Percentiles rank a stretch among this genome's conserved stretches.
Conservation (phyloP, 1,140 invertebrate species). For the Bombyx mandarina region DNA sequence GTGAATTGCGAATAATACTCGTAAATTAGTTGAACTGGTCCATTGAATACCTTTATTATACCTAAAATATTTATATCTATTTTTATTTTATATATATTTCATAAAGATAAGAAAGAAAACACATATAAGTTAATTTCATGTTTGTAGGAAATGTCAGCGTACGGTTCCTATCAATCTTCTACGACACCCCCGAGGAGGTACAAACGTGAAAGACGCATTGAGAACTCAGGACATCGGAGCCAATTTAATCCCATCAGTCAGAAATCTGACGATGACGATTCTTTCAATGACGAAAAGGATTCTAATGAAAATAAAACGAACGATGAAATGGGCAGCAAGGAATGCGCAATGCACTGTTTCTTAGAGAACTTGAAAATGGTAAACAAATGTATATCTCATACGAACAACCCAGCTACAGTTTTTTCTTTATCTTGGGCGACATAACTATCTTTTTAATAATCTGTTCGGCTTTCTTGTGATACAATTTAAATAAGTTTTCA, state of each 20-base stretch:
- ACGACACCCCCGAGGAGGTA: constrained; percentile 29
- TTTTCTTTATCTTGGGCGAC: no score
- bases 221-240: constrained; percentile 51
- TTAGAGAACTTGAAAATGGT: constrained; percentile 72
- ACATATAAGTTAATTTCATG: background rate
- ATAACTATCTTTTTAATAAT: no score
- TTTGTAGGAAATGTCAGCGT: constrained; percentile 16
- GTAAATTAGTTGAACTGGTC: no score
- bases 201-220: constrained; percentile 32
- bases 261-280: constrained; percentile 15
- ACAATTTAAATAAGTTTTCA: no score
- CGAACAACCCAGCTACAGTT: no score
- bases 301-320: constrained; percentile 34
- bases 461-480: no score
- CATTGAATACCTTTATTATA: no score
- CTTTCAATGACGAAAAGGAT: constrained; percentile 27
- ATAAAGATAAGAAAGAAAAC: no score
- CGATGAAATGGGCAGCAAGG: constrained; percentile 29
- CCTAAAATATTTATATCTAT: no score
- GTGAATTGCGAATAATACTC: no score
- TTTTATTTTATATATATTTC: no score
- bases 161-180: constrained; percentile 24
- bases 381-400: constrained; percentile 5
- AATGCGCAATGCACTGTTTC: constrained; percentile 71
- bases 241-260: constrained; percentile 51